Base-by-base conservation (phyloP, 30 jellyfish, hydroid and myxozoan species). In the Haliclystus octoradiatus region DNA sequence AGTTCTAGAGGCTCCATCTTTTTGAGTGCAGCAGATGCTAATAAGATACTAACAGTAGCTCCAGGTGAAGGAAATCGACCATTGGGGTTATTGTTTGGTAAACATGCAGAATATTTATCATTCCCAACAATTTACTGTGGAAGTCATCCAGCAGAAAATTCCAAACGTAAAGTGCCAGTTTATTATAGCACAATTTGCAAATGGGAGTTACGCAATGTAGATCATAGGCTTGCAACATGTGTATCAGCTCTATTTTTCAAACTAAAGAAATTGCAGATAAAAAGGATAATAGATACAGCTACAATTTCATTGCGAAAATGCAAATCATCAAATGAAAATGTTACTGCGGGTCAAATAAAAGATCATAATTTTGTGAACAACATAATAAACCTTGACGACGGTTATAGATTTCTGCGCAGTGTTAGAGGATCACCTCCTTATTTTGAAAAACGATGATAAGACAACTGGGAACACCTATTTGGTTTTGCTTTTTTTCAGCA, bases 401-500 rank as follows among this genome's bases (percentile, higher is more conserved):
- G 82, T 1, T 71, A 31, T 34, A 52, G 82, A 33, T 32, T 71
- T 13, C 57, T 71, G 9, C 28, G 35, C 32, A 60, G 33, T 32
- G 71, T 71, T 2, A 52, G 82, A 70, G 74, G 74, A 3, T 53
- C 73, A 24, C 82, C 76, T 14, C 71, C 79, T 5, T 69, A 69
- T 30, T 69, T 69, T 69, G 79, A 69, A 49, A 69, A 49, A 30
- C 84, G 12, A 57, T 73, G 75, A 61, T 60, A 15, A 32, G 84
- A 33, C 84, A 73, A 28, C 64, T 73, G 34, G 75, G 84, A 12
- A 3, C 7, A 53, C 75, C 84, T 0, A 51, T 63, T 2, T 71
- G 82, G 82, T 71, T 71, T 57, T 71, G 82, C 26, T 50, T 72
- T n/a, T 31, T 71, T 24, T 71, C 82, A 71, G 82, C 82, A 7